Conservation (phyloP, 2,113 vertebrate species). For the Pseudolaguvia tuberculata region DNA sequence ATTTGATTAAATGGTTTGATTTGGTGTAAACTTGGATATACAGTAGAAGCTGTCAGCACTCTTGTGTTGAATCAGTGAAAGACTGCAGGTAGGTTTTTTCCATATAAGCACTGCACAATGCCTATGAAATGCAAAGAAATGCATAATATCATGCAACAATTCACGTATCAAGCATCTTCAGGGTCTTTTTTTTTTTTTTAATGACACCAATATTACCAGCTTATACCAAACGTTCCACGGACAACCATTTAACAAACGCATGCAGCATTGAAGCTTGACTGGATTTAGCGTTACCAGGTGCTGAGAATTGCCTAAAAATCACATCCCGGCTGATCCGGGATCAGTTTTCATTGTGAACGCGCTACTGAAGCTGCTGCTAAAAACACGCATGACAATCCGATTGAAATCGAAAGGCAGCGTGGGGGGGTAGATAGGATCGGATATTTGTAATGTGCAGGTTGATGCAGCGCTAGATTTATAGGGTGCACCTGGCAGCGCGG, state of each 20-base stretch:
- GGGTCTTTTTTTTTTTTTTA: no score
- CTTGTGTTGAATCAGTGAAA: background rate
- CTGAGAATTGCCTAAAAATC: background rate
- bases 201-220: background rate
- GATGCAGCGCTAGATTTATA: background rate
- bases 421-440: background rate
- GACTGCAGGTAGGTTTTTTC: background rate
- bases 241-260: background rate
- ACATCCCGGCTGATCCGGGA: background rate
- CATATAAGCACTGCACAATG: background rate
- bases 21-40: background rate
- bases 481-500: slow-evolving; percentile 19
- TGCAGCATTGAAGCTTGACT: background rate
- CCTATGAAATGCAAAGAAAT: background rate
- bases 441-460: background rate
- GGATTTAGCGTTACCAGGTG: slow-evolving; percentile 14
- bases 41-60: background rate
- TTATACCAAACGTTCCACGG: background rate
- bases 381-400: background rate
- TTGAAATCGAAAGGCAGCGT: background rate
- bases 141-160: slow-evolving; percentile 3
- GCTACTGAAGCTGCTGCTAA: background rate
- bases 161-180: background rate
- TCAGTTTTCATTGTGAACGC: background rate
- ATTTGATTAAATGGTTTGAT: background rate